A percentile compares a stretch with the other conserved stretches of the same genome.
Conservation (phyloP, 2,888 invertebrate species). For the Acanthosoma haemorrhoidale region DNA sequence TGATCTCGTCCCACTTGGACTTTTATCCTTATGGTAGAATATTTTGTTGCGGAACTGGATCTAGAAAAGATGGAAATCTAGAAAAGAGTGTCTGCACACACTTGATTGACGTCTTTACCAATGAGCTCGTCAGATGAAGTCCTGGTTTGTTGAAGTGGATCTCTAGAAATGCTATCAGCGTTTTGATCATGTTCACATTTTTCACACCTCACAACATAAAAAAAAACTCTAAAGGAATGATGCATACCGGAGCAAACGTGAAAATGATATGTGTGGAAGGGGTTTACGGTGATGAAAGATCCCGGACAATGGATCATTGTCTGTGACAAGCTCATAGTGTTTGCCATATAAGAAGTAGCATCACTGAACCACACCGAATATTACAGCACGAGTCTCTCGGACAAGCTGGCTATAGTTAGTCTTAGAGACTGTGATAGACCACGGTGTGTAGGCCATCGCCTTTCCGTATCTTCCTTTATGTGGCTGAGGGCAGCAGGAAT, state of each 20-base stretch:
- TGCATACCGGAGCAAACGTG: not conserved
- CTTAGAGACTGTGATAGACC: not conserved
- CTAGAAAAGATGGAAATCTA: constrained; percentile 3
- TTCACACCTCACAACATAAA: too few species aligned
- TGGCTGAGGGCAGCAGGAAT: constrained; percentile 34
- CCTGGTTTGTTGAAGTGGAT: too few species aligned
- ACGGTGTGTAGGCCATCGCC: not conserved
- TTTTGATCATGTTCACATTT: too few species aligned
- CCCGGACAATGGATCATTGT: constrained; percentile 23
- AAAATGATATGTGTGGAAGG: constrained; percentile 18
- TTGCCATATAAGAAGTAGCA: constrained; percentile 14
- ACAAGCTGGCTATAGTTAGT: constrained; percentile 22
- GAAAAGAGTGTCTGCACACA: constrained; percentile 28
- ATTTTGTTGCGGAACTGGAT: constrained; percentile 14
- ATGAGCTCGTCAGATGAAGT: too few species aligned
- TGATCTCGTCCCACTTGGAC: constrained; percentile 21
- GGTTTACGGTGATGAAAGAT: constrained; percentile 13
- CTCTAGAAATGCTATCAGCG: too few species aligned
- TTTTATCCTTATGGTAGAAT: constrained; percentile 24
- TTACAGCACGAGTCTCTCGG: constrained; percentile 25
- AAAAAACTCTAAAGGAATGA: constrained; percentile 8
- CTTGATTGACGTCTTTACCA: too few species aligned
- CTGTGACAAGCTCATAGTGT: constrained; percentile 19
- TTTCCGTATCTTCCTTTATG: constrained; percentile 26
- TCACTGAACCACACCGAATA: constrained; percentile 20